These are phyloP conservation scores for Nycticorax nycticorax DNA, from an alignment of 2,113 vertebrate species.

Conservation along the genomic window DNA sequence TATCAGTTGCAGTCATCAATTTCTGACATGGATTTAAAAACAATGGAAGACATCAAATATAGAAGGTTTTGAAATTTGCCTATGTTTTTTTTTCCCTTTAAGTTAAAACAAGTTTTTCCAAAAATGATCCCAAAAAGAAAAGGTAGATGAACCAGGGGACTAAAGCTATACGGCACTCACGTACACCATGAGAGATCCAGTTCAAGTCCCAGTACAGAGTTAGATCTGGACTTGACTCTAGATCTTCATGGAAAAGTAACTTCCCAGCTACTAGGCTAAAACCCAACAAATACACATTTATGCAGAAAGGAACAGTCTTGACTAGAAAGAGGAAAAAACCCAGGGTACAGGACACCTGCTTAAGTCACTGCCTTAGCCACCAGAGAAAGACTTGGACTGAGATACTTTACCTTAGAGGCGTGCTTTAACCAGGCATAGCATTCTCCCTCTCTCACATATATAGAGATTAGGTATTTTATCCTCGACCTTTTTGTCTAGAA, in stretches of 20 bases:
- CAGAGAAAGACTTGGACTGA: not conserved
- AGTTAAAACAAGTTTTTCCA: not conserved
- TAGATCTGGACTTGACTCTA: not conserved
- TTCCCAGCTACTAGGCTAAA: not conserved
- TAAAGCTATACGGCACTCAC: not conserved
- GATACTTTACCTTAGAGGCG: not conserved
- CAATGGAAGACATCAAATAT: not conserved
- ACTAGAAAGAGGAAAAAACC: not conserved
- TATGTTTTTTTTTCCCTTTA: not conserved
- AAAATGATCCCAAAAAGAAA: not conserved
- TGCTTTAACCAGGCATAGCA: not conserved
- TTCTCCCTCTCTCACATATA: not conserved
- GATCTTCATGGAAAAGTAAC: not conserved
- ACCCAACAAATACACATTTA: rapidly evolving
- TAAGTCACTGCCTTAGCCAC: not conserved
- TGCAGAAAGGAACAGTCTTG: not conserved
- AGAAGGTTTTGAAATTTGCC: not conserved
- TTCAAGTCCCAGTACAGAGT: not conserved
- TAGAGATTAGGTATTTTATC: not conserved
- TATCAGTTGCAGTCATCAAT: not conserved
- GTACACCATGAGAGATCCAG: not conserved
- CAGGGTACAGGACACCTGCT: not conserved
- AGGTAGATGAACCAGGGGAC: not conserved
- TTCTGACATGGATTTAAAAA: not conserved
- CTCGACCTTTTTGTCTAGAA: not conserved